These are phyloP conservation scores for Buathra laborator DNA, from an alignment of 2,888 invertebrate genomes.

Conservation along the genomic window DNA sequence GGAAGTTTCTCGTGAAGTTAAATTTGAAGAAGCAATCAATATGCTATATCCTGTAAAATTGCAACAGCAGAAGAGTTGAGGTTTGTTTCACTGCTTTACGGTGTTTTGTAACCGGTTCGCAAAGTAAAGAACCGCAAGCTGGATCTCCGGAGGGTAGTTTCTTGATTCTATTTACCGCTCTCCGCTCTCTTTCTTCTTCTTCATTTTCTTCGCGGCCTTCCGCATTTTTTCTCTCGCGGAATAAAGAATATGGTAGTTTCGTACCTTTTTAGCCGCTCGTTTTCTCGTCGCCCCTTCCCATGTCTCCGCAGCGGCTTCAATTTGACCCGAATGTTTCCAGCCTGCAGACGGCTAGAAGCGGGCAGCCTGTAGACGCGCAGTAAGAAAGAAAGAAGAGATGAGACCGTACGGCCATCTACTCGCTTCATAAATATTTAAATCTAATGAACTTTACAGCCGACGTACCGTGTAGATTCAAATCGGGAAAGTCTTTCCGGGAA, in stretches of 20 bases:
- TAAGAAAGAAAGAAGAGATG: constrained; percentile 14
- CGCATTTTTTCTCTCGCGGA: constrained; percentile 63
- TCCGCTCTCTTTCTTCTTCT: constrained; percentile 21
- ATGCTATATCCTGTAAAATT: background rate
- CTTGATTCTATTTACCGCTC: constrained; percentile 38
- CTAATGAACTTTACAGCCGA: constrained; percentile 79
- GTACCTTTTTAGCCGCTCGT: constrained; percentile 69
- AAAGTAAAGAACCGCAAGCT: constrained; percentile 22
- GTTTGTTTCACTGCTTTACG: constrained; percentile 10
- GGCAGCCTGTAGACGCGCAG: background rate
- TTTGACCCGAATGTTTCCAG: constrained; percentile 75
- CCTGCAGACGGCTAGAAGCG: constrained; percentile 21
- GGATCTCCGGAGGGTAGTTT: constrained; percentile 53
- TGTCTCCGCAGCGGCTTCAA: constrained; percentile 71
- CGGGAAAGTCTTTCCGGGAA: constrained; percentile 65
- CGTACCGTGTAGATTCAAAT: constrained; percentile 77
- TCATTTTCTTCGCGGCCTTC: constrained; percentile 17
- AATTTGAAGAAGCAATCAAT: constrained; percentile 11
- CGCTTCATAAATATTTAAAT: constrained; percentile 82
- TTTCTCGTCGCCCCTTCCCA: constrained; percentile 63
- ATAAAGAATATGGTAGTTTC: constrained; percentile 71
- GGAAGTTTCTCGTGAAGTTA: background rate
- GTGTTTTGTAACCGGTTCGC: constrained; percentile 18
- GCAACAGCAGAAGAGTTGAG: background rate
- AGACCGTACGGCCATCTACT: constrained; percentile 45